Percentiles rank a stretch among this genome's conserved stretches.
These are phyloP conservation scores for Prinia subflava DNA, from an alignment of 2,113 vertebrate genomes.

Conservation along the genomic window DNA sequence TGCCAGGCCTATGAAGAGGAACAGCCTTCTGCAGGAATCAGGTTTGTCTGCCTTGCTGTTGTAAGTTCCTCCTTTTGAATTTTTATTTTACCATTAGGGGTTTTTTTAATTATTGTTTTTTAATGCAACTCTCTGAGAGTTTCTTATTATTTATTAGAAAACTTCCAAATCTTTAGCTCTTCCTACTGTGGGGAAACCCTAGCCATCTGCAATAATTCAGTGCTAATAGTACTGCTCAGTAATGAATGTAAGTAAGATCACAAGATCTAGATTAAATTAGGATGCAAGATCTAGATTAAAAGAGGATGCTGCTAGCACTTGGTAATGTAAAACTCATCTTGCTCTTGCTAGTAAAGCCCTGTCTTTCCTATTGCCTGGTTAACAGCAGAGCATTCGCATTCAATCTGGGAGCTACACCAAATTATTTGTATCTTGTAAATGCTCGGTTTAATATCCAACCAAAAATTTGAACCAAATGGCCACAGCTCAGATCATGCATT, in stretches of 20 bases:
- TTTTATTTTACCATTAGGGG: neutral
- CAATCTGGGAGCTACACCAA: neutral
- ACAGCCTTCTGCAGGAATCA: constrained; percentile 56
- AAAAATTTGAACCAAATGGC: constrained; percentile 57
- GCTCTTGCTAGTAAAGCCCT: neutral
- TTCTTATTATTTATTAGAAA: neutral
- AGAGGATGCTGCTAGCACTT: neutral
- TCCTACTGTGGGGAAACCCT: neutral
- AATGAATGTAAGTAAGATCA: neutral
- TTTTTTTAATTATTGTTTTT: neutral
- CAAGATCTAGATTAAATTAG: neutral
- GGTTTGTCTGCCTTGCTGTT: constrained; percentile 45
- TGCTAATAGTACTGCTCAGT: neutral
- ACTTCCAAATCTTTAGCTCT: neutral
- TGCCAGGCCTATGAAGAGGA: constrained; percentile 67
- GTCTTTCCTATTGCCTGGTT: neutral
- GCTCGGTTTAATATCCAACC: neutral
- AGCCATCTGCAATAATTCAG: neutral
- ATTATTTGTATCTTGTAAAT: constrained; percentile 32
- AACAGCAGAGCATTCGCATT: neutral
- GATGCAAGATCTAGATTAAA: neutral
- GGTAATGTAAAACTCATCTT: neutral
- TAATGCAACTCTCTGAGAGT: neutral
- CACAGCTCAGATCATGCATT: neutral
- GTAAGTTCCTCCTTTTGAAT: constrained; percentile 58